phyloP scores from a whole-genome alignment of 2,113 vertebrate genomes.

The Montifringilla adamsi region DNA sequence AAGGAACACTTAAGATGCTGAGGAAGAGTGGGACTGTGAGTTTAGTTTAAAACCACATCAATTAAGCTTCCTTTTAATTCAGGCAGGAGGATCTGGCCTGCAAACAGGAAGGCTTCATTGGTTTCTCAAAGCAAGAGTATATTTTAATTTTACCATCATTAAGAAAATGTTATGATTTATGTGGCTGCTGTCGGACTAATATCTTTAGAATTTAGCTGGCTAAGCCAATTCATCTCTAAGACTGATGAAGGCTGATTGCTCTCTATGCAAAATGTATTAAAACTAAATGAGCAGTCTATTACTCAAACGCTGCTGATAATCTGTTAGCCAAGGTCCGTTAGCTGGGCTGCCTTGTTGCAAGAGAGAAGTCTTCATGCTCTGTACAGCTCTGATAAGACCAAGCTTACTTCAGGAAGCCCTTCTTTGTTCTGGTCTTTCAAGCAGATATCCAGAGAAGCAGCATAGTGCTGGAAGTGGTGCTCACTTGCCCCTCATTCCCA shows the following conservation, averaged over 20 bases:
- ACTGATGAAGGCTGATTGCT: constrained; percentile 93
- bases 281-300: constrained; percentile 98
- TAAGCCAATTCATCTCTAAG: constrained; percentile 94
- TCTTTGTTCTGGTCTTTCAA: neutral
- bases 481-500: neutral
- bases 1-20: neutral
- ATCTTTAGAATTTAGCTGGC: constrained; percentile 88
- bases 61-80: constrained; percentile 73
- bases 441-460: neutral
- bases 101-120: constrained; percentile 72
- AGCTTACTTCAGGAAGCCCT: neutral
- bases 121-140: constrained; percentile 74
- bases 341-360: constrained; percentile 80
- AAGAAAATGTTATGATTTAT: constrained; percentile 94
- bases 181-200: constrained; percentile 88
- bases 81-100: constrained; percentile 57
- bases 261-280: constrained; percentile 97
- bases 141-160: constrained; percentile 88
- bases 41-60: constrained; percentile 55
- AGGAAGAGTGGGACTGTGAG: neutral
- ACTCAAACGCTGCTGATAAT: constrained; percentile 89
- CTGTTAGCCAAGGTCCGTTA: constrained; percentile 90
- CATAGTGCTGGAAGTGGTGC: neutral
- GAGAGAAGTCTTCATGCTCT: neutral
- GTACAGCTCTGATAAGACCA: neutral